Conservation (phyloP, 2,797 vertebrate species). For the Pseudomugil gertrudae region DNA sequence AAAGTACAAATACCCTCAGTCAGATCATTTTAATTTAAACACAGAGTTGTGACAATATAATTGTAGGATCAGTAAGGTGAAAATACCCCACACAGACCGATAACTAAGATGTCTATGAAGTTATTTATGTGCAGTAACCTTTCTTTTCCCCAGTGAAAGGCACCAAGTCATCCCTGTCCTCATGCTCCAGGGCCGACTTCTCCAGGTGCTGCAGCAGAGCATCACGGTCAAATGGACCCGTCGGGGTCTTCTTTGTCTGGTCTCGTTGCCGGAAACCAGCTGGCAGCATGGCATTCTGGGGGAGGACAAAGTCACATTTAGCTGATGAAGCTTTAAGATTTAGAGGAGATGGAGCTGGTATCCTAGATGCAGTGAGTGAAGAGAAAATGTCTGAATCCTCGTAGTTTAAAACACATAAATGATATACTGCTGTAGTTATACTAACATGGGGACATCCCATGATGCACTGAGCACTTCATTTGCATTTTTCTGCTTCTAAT, state of each 20-base stretch:
- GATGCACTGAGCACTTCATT: too few relatives aligned
- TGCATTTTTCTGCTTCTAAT: too few relatives aligned
- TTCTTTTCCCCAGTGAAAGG: slow-evolving; percentile 95
- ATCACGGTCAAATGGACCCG: slow-evolving; percentile 87
- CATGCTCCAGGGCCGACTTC: slow-evolving; percentile 87
- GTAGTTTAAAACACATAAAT: not conserved
- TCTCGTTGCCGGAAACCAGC: slow-evolving; percentile 92
- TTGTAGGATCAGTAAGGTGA: slow-evolving; percentile 44
- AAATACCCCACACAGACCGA: slow-evolving; percentile 34
- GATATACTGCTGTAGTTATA: not conserved
- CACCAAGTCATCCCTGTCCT: slow-evolving; percentile 90
- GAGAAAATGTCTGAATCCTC: too few relatives aligned
- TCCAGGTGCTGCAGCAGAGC: slow-evolving; percentile 92
- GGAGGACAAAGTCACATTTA: slow-evolving; percentile 37
- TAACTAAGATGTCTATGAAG: slow-evolving; percentile 5
- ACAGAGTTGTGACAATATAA: too few relatives aligned
- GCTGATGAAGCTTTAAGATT: not conserved
- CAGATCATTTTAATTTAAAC: slow-evolving; percentile 3
- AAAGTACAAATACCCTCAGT: not conserved
- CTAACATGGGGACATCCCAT: too few relatives aligned
- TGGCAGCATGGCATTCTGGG: slow-evolving; percentile 92
- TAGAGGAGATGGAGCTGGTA: too few relatives aligned
- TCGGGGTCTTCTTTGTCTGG: slow-evolving; percentile 93
- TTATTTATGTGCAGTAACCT: slow-evolving; percentile 78
- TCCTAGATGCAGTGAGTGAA: too few relatives aligned